Evolutionary conservation across 2,888 invertebrate genomes (phyloP).

Genomic region (Meteorus cinctellus): DNA sequence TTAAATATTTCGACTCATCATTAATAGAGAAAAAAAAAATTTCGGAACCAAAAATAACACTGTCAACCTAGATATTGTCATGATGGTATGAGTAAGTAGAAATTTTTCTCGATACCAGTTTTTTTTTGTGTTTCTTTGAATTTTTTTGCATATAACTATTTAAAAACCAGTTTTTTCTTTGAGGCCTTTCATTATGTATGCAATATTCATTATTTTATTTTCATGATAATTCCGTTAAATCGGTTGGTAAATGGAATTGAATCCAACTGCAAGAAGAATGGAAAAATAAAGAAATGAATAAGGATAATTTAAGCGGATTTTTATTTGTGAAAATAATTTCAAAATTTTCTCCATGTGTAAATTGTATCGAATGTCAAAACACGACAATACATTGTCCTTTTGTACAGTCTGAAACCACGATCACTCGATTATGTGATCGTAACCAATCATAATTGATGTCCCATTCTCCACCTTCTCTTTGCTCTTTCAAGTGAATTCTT

Average conservation of each 20-base stretch:
- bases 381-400: background rate
- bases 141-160: background rate
- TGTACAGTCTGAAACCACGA: background rate
- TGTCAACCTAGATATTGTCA: background rate
- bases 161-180: background rate
- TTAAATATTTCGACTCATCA: background rate
- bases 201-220: background rate
- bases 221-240: background rate
- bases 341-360: background rate
- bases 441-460: background rate
- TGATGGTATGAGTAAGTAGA: background rate
- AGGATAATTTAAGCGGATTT: background rate
- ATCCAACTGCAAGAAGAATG: background rate
- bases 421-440: background rate
- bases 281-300: background rate
- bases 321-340: background rate
- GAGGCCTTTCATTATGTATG: background rate
- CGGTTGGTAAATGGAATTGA: background rate
- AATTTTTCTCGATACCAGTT: constrained; percentile 6
- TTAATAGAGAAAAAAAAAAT: background rate
- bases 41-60: background rate
- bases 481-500: background rate
- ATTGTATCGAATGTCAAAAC: background rate
- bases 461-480: background rate
- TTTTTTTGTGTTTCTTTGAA: background rate